Evolutionary conservation across 1,140 invertebrate genomes (phyloP).

Genomic region (Bombus cullumanus): DNA sequence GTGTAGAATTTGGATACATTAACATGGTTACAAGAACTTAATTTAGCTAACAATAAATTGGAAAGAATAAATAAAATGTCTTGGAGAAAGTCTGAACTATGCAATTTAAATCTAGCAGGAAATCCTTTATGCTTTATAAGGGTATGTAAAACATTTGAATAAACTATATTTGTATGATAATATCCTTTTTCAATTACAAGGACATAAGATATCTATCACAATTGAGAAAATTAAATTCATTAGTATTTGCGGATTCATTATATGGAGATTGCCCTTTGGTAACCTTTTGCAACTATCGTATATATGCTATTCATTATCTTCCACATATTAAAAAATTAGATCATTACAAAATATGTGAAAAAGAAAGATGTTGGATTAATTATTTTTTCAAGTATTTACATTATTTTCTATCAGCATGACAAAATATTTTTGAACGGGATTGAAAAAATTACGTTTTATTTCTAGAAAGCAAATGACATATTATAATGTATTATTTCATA

Average conservation of each 20-base stretch:
- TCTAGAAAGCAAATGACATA: slow-evolving; percentile 52
- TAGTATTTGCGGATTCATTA: slow-evolving; percentile 59
- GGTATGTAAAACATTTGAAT: slow-evolving; percentile 28
- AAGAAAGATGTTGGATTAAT: slow-evolving; percentile 42
- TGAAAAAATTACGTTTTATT: slow-evolving; percentile 13
- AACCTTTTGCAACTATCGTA: slow-evolving; percentile 56
- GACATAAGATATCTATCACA: slow-evolving; percentile 46
- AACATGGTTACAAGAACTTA: slow-evolving; percentile 42
- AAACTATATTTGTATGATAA: slow-evolving; percentile 16
- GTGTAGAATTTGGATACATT: slow-evolving; percentile 39
- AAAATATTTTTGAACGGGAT: not conserved
- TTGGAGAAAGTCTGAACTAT: slow-evolving; percentile 32
- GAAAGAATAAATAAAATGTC: slow-evolving; percentile 48
- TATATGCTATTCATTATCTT: slow-evolving; percentile 44
- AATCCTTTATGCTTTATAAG: slow-evolving; percentile 49
- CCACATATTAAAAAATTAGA: slow-evolving; percentile 49
- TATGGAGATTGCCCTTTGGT: slow-evolving; percentile 64
- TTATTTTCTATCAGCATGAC: not conserved
- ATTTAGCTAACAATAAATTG: slow-evolving; percentile 59
- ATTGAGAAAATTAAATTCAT: slow-evolving; percentile 42
- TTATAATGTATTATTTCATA: slow-evolving; percentile 50
- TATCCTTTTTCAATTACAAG: slow-evolving; percentile 30
- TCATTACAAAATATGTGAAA: slow-evolving; percentile 45
- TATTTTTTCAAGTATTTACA: slow-evolving; percentile 57
- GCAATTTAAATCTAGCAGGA: slow-evolving; percentile 53